phyloP scores from a whole-genome alignment of 2,113 vertebrate species.

The Pandion haliaetus region DNA sequence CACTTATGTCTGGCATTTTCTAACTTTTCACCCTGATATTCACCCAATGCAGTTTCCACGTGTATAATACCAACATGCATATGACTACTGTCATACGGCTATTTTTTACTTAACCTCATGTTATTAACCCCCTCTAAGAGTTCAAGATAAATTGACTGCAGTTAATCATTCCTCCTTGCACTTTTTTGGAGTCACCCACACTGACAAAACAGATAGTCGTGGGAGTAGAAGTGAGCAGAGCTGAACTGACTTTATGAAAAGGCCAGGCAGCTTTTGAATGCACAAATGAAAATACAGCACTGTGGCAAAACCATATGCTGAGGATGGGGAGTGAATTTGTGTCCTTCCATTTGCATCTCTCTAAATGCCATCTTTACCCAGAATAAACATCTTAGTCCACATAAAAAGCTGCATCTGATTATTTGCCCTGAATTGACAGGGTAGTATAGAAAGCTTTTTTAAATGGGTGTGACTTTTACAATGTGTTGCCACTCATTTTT shows the following conservation, averaged over 20 bases:
- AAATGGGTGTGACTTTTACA: not conserved
- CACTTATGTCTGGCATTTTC: not conserved
- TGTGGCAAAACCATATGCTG: not conserved
- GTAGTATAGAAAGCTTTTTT: not conserved
- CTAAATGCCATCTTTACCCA: not conserved
- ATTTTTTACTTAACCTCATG: not conserved
- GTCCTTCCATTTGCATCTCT: not conserved
- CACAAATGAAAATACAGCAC: not conserved
- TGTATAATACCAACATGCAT: not conserved
- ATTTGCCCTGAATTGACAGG: not conserved
- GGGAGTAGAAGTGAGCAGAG: not conserved
- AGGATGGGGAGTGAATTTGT: not conserved
- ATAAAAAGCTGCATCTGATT: not conserved
- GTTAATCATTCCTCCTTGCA: not conserved
- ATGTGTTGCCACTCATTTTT: not conserved
- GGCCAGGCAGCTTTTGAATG: not conserved
- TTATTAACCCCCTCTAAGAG: not conserved
- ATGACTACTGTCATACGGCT: not conserved
- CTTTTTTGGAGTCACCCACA: not conserved
- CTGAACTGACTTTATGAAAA: not conserved
- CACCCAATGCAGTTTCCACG: not conserved
- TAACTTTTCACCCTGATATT: not conserved
- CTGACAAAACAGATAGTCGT: not conserved
- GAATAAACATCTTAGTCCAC: not conserved
- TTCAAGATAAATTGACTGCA: not conserved